Base-by-base conservation (phyloP, 2,113 vertebrate genomes). In the Tylochromis polylepis region DNA sequence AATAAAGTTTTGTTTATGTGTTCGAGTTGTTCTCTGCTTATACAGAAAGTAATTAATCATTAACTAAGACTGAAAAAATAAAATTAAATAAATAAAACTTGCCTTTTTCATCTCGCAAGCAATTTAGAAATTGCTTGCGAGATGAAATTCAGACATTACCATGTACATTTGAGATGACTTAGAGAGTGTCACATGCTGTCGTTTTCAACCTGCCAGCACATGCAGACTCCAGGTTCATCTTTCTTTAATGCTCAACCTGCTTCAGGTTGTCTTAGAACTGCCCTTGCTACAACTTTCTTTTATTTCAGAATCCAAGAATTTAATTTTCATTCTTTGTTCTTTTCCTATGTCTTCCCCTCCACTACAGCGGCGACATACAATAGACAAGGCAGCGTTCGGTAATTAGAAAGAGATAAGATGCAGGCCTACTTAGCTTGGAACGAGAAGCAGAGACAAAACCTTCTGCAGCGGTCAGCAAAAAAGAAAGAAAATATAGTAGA, bases 331-430 rank as follows among this genome's bases (percentile, higher is more conserved):
- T 79, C 87, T 89, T 88, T 89, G 83, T 90, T 82, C 85, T 84
- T 53, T 14, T 18, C 51, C 57, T 29, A 11, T 20, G 31, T 85
- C 78, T 70, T n/a, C 55, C 46, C 24, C 22, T 34, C 14, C 29
- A 8, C 56, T 38, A 27, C 79, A 29, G 41, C 41, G 81, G 84
- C 14, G 20, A 72, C 62, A 58, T 8, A 15, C 41, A 55, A 57
- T 62, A 83, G 86, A 75, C 12, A 58, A 62, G 46, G 72, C 34
- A 3, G 49, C 16, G 46, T 62, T 84, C 4, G 11, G 82, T 91
- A 95, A 94, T 95, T 91, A 36, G 67, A 77, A 53, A 34, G 59
- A 91, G 92, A 94, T 94, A 90, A 93, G 92, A 90, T 27, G 72
- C 77, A 34, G 84, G 82, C 83, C 11, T 8, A 15, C 51, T 27